A percentile compares a stretch with the other conserved stretches of the same genome.
Evolutionary conservation across 2,113 vertebrate species (phyloP).

Genomic region (Pseudorectes ferrugineus): DNA sequence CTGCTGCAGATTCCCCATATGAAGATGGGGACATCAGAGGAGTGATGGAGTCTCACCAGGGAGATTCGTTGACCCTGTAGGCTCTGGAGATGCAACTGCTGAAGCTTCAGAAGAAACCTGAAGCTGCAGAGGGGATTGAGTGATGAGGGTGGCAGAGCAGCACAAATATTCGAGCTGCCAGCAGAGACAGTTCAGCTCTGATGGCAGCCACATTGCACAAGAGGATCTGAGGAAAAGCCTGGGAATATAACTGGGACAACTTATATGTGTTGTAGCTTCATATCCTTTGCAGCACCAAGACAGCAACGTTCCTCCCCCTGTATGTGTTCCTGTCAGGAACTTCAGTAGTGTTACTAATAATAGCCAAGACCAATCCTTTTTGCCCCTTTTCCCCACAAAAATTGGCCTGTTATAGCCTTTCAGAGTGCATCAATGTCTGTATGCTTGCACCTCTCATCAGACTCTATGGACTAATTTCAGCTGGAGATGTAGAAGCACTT

Average conservation of each 20-base stretch:
- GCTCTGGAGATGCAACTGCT: neutral
- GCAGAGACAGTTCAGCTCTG: neutral
- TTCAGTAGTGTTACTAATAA: neutral
- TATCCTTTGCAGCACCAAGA: neutral
- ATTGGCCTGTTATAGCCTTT: neutral
- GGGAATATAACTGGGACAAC: neutral
- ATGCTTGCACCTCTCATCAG: neutral
- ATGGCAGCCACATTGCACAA: neutral
- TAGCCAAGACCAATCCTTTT: neutral
- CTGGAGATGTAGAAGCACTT: neutral
- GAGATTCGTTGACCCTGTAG: neutral
- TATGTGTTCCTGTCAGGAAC: neutral
- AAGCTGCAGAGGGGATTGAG: neutral
- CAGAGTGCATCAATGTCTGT: neutral
- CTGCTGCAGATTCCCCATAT: accelerated
- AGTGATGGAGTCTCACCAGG: accelerated
- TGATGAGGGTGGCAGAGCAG: neutral
- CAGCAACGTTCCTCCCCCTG: accelerated
- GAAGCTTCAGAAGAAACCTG: neutral
- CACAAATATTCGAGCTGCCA: neutral
- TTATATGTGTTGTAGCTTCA: neutral
- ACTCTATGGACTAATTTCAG: neutral
- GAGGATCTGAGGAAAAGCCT: neutral
- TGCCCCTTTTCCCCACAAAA: neutral
- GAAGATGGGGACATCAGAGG: neutral